Conservation (phyloP, 2,113 vertebrate genomes). For the Aleadryas rufinucha region DNA sequence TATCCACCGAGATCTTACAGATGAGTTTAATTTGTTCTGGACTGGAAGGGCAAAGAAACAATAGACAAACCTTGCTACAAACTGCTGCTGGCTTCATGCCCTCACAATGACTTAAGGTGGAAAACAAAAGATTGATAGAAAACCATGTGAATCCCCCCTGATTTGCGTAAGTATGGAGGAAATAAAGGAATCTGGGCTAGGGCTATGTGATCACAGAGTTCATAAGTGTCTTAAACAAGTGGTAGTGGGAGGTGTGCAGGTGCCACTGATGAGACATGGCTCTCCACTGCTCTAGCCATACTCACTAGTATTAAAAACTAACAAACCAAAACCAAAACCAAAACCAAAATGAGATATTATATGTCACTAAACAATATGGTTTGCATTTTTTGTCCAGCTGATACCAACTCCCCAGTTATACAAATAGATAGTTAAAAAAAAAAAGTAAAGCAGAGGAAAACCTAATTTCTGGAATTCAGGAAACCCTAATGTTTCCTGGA, state of each 20-base stretch:
- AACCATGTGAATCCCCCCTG: accelerated
- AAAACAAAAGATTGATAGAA: neutral
- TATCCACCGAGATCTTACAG: neutral
- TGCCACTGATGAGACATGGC: accelerated
- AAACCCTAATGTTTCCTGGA: neutral
- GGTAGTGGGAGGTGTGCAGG: neutral
- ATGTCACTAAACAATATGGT: neutral
- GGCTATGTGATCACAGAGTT: neutral
- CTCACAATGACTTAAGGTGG: neutral
- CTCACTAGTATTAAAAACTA: neutral
- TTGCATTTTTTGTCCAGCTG: neutral
- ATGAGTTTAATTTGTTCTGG: neutral
- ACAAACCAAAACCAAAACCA: accelerated
- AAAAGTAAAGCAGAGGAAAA: neutral
- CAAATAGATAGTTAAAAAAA: neutral
- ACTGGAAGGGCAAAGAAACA: neutral
- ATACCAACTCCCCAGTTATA: neutral
- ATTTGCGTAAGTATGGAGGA: neutral
- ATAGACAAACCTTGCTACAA: neutral
- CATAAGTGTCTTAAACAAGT: neutral
- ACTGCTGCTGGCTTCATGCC: neutral
- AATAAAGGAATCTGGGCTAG: neutral
- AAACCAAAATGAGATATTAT: accelerated
- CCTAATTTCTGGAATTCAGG: neutral
- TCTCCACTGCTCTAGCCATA: neutral